Base-by-base conservation (phyloP, 1,140 invertebrate species). In the Prorops nasuta region DNA sequence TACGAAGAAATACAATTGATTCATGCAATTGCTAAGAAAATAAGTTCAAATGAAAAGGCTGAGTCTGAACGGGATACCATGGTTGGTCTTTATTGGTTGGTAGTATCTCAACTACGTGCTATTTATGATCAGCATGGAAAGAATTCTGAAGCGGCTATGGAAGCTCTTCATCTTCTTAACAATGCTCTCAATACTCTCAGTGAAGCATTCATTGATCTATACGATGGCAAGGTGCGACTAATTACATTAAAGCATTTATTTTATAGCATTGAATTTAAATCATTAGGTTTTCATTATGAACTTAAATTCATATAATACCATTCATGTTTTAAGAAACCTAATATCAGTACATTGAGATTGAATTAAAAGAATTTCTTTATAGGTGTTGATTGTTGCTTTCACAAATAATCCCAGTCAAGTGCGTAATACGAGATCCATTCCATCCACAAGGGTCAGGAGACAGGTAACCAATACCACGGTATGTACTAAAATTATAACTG, bases 1-100 rank as follows among this genome's bases (percentile, higher is more conserved):
- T 66, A 88, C 1, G 77, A 83, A 59, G 84, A 88, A 69, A 68
- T 88, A 15, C 81, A 82, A 55, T 70, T 82, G 31, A 72, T 88
- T 10, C 81, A 83, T 62, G 77, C 79, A 39, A 81, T 87, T 40
- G 80, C 80, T 48, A 74, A 80, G 24, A 83, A 84, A 66, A 79
- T 83, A 45, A 64, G 57, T 35, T 79, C 80, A 41, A 79, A 64
- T 1, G 66, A 84, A 18, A 71, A 68, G 39, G 56, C 74, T 15
- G 12, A 6, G 6, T 45, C 54, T 28, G n/a, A n/a, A n/a, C n/a
- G n/a, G n/a, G 82, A 87, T 61, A 78, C 79, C 36, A 72, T 81
- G 39, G 75, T 85, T 36, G 84, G 87, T 69, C 80, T 87, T 56
- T 86, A 83, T 64, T 86, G 85, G 82, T 74, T 88, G 43, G 80